phyloP scores from a whole-genome alignment of 1,140 invertebrate genomes.

The Centruroides sculpturatus region DNA sequence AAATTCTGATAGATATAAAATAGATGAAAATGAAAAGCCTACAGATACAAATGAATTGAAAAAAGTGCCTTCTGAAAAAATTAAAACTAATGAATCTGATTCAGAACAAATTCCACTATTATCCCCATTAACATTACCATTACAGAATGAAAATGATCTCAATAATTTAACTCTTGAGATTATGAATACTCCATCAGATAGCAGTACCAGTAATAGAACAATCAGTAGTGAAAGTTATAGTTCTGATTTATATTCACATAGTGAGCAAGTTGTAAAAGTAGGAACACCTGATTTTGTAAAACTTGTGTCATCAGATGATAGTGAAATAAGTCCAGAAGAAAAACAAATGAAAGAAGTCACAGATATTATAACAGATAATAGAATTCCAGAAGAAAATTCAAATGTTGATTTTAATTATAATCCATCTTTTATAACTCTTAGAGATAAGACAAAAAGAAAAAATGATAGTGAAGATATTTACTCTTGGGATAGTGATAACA shows the following conservation, averaged over 20 bases:
- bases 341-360: not conserved
- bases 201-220: too few species aligned
- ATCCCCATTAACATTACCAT: too few species aligned
- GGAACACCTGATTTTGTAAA: not conserved
- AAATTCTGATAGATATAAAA: not conserved
- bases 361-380: constrained; percentile 2
- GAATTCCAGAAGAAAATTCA: constrained; percentile 3
- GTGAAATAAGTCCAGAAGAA: not conserved
- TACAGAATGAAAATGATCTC: too few species aligned
- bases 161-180: too few species aligned
- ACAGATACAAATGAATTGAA: not conserved
- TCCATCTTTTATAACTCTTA: constrained; percentile 6
- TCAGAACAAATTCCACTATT: too few species aligned
- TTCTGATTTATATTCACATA: too few species aligned
- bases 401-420: not conserved
- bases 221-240: too few species aligned
- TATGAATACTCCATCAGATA: too few species aligned
- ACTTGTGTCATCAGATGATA: not conserved
- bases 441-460: constrained; percentile 1
- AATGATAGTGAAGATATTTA: not conserved
- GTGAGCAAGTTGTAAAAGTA: not conserved
- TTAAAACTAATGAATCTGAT: too few species aligned
- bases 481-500: constrained; percentile 13
- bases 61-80: too few species aligned
- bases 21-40: not conserved